Base-by-base conservation (phyloP, 2,888 invertebrate genomes). In the Suillia variegata region DNA sequence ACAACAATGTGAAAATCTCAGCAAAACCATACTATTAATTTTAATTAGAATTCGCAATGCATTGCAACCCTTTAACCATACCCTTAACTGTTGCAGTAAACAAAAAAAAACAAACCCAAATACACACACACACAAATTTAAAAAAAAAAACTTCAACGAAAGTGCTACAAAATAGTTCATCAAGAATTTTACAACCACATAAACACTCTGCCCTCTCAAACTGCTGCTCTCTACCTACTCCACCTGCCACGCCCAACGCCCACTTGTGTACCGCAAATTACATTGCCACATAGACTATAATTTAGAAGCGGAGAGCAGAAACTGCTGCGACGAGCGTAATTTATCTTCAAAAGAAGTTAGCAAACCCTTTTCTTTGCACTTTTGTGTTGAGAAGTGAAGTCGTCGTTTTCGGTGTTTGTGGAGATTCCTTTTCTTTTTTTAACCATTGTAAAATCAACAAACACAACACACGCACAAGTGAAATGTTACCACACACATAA, bases 1-100 rank as follows among this genome's bases (percentile, higher is more conserved):
- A 18, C 55, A 56, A 38, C 22, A 49, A 56, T 56, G 50, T 56
- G 50, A 10, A 18, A 56, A 56, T 56, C 50, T 56, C 50, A 13
- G 26, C 13, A 22, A 49, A 15, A 42, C 24, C 26, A 17, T 48
- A 33, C 26, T 55, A 55, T 55, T 56, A 50, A 56, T 50, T 56
- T 56, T 49, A 50, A 50, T 50, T 56, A 50, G 56, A 56, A 56
- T 4, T n/a, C n/a, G n/a, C 38, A 38, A 26, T 26, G 26, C 26
- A 26, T 6, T 26, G 26, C 6, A 26, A 10, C 26, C n/a, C n/a
- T n/a, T n/a, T n/a, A n/a, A n/a, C n/a, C n/a, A n/a, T n/a, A n/a
- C n/a, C n/a, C n/a, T n/a, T n/a, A n/a, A n/a, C n/a, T n/a, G n/a
- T n/a, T n/a, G n/a, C n/a, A n/a, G n/a, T n/a, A n/a, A n/a, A 31